Evolutionary conservation across 2,113 vertebrate genomes (phyloP).

Genomic region (Columba livia): DNA sequence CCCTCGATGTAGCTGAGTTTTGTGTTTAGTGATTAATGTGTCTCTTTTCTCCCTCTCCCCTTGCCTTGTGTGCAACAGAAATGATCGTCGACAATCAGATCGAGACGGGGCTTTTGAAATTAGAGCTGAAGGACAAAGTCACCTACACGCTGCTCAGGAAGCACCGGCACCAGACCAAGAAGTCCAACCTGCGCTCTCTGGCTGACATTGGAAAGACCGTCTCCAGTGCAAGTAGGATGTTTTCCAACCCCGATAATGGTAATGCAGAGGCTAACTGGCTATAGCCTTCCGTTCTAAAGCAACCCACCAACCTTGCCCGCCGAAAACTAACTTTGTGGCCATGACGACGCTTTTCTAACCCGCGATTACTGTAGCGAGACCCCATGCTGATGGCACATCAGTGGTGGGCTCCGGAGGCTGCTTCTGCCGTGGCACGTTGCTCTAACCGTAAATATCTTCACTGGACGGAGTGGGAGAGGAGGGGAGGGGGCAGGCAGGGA

Average conservation of each 20-base stretch:
- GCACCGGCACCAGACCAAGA: conserved; percentile 98
- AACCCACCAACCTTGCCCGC: not conserved
- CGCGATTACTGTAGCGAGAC: not conserved
- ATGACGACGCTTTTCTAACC: conserved; percentile 38
- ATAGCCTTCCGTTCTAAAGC: conserved; percentile 70
- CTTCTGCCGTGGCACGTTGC: not conserved
- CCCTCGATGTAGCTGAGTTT: not conserved
- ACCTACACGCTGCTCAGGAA: conserved; percentile 94
- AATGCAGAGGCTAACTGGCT: conserved; percentile 86
- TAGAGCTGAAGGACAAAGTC: conserved; percentile 95
- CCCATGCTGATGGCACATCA: not conserved
- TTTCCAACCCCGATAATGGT: conserved; percentile 96
- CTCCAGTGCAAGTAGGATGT: conserved; percentile 99
- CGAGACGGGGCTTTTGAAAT: conserved; percentile 89
- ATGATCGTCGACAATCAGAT: conserved; percentile 95
- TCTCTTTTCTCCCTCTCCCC: not conserved
- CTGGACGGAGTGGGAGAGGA: conserved; percentile 14
- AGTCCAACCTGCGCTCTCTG: conserved; percentile 96
- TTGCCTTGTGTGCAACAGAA: conserved; percentile 74
- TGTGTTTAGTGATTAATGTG: not conserved
- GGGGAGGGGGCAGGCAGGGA: not conserved
- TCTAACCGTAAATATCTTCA: conserved; percentile 21
- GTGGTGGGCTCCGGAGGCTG: conserved; percentile 4
- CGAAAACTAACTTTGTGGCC: conserved; percentile 42
- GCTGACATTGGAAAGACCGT: conserved; percentile 99